Conservation (phyloP, 2,797 vertebrate genomes). For the Amblyraja radiata region DNA sequence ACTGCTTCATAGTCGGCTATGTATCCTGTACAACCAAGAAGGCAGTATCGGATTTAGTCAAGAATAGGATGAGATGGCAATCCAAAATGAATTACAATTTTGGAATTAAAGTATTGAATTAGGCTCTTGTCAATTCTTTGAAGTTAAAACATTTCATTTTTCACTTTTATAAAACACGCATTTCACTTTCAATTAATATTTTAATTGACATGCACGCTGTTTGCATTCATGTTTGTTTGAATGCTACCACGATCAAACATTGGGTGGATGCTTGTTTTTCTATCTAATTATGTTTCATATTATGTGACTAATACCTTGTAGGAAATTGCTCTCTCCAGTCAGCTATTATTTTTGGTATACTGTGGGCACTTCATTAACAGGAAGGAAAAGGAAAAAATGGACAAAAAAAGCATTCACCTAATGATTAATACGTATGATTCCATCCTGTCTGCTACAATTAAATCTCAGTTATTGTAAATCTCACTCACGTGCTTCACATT, state of each 20-base stretch:
- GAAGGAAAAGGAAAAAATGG: background rate
- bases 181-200: background rate
- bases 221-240: background rate
- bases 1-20: background rate
- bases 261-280: background rate
- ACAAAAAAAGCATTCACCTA: background rate
- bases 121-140: background rate
- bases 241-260: background rate
- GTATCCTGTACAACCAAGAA: background rate
- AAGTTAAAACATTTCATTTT: background rate
- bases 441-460: background rate
- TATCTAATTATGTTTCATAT: background rate
- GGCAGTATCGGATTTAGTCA: background rate
- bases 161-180: background rate
- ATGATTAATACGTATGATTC: background rate
- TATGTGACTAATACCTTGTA: background rate
- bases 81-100: background rate
- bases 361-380: background rate
- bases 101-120: background rate
- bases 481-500: background rate
- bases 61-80: background rate
- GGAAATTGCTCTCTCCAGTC: background rate
- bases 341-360: background rate
- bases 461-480: background rate
- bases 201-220: background rate